Evolutionary conservation across 2,797 vertebrate species (phyloP), one percentile per base, ranked within the genome.

Genomic region (Syndactyla subalaris): DNA sequence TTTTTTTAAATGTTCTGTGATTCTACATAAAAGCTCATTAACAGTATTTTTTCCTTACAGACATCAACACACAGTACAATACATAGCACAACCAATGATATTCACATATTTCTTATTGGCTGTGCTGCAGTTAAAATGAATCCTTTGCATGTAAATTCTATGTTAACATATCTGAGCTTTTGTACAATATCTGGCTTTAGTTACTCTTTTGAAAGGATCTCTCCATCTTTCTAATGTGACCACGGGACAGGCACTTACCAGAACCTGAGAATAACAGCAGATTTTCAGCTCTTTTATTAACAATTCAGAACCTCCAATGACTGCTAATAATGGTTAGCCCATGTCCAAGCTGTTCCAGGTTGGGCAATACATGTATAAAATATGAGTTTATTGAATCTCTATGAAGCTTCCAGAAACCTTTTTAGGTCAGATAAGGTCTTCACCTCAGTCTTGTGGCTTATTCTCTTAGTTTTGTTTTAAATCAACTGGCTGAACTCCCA

Each of bases 221-320:
- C 36, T 73, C 57, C 5, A 4, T 83, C 41, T 90, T 86, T 78
- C 18, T 74, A 30, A 51, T 68, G 58, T 76, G 66, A 61, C 39
- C 30, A 61, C 10, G 58, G 54, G 45, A 83, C 39, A 70, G 29
- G 52, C 84, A 30, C 15, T 86, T 88, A 45, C 8, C 45, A 90
- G 49, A 81, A 49, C 30, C 45, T 75, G 88, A 59, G 51, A 87
- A 62, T 81, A 90, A 80, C 36, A 36, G 10, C 34, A 39, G 8
- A 75, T 66, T 90, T 95, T 93, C 62, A 95, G 38, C 29, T 84
- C 66, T 67, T 91, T 89, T 82, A 72, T 72, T 88, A 88, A 70
- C 81, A 79, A 76, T 87, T 78, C 58, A 62, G 58, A 89, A 48
- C 39, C 22, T 68, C 55, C 62, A 43, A 0, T 34, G 73, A 14